Conservation (phyloP, 2,888 invertebrate species). For the Lapara coniferarum region DNA sequence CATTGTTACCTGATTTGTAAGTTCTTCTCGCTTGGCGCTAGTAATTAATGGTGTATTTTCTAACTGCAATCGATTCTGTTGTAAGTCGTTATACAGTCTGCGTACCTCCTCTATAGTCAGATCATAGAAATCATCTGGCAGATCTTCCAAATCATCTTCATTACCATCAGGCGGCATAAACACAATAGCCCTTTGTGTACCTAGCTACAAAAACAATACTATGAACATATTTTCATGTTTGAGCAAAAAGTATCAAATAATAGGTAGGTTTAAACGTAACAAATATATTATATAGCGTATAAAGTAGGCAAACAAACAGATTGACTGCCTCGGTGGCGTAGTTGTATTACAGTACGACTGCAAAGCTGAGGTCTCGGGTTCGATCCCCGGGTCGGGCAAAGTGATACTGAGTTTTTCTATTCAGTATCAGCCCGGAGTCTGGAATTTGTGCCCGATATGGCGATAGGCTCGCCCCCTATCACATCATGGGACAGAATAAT, state of each 20-base stretch:
- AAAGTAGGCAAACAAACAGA: too few relatives aligned
- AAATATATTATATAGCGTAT: not conserved
- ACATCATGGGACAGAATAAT: too few relatives aligned
- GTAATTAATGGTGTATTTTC: constrained; percentile 91
- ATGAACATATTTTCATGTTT: constrained; percentile 6
- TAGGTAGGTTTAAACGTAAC: too few relatives aligned
- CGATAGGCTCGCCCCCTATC: too few relatives aligned
- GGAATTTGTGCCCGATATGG: too few relatives aligned
- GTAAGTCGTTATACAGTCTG: constrained; percentile 88
- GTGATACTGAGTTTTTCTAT: too few relatives aligned
- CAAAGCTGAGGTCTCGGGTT: too few relatives aligned
- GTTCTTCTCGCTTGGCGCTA: constrained; percentile 54
- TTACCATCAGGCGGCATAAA: constrained; percentile 85
- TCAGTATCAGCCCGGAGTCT: too few relatives aligned
- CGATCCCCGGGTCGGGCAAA: too few relatives aligned
- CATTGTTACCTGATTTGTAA: constrained; percentile 56
- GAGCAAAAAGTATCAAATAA: not conserved
- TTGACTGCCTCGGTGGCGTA: too few relatives aligned
- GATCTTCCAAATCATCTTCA: constrained; percentile 86
- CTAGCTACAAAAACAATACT: constrained; percentile 80
- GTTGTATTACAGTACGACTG: too few relatives aligned
- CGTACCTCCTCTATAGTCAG: constrained; percentile 92
- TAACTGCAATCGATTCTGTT: constrained; percentile 84
- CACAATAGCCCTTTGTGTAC: constrained; percentile 89
- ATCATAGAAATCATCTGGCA: constrained; percentile 95